Evolutionary conservation across 92 coral and sea anemone genomes (phyloP), one percentile per base, ranked within the genome.

Genomic region (Zoanthus gigantus): DNA sequence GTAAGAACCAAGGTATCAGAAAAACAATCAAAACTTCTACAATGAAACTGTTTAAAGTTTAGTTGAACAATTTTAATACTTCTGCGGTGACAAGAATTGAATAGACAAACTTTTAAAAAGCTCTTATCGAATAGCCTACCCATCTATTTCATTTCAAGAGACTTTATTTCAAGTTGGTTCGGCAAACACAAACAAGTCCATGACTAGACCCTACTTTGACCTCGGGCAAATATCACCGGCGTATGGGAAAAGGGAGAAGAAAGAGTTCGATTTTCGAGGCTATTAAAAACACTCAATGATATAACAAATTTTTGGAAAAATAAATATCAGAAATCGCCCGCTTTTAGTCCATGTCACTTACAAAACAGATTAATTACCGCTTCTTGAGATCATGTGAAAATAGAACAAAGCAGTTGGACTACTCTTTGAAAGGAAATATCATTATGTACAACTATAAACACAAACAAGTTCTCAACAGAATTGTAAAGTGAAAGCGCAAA

Each of bases 171-270:
- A 6, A 69, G 46, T 14, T 34, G 9, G 14, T 34, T 34, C 45
- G 74, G 31, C 82, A 56, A 77, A 77, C 68, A 77, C 68, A 77
- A 77, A 77, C 82, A 77, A 77, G 47, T 74, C 79, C 12, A 74
- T 17, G 17, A 50, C 1, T 44, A 45, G 10, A 77, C 67, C 46
- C 11, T 10, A 77, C 3, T 53, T 4, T 54, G 82, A 54, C 82
- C 67, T 54, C 67, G 18, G 63, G 29, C 68, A 77, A n/a, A 54
- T 29, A 77, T 77, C 63, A 12, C 28, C 31, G 23, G 23, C 23
- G 57, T 42, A 28, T 18, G 29, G 28, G 23, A 50, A 50, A 48
- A 77, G 12, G 54, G 7, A n/a, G 60, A 53, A 77, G 9, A 42
- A 69, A 29, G 6, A 30, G 15, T 9, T 69, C 6, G 44, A 29